These are phyloP conservation scores for Cetoscarus ocellatus DNA, from an alignment of 2,797 vertebrate species.

Conservation along the genomic window DNA sequence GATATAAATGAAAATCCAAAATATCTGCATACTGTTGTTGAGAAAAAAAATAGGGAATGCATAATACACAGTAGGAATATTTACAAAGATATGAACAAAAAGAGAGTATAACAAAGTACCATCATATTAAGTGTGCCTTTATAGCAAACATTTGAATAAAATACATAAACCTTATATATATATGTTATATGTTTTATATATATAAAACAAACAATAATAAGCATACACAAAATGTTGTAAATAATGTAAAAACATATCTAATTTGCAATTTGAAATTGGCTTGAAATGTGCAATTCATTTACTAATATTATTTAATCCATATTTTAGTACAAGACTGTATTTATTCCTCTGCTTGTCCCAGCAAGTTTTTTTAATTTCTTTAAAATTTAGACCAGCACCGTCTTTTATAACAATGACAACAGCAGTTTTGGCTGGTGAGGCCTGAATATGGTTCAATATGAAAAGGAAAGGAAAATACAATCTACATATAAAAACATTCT, in stretches of 20 bases:
- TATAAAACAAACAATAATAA: slow-evolving; percentile 34
- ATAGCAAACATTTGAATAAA: slow-evolving; percentile 26
- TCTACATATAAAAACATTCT: neutral
- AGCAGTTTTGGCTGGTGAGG: slow-evolving; percentile 4
- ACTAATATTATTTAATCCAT: neutral
- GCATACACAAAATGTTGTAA: slow-evolving; percentile 30
- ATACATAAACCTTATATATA: slow-evolving; percentile 21
- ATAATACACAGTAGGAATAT: slow-evolving; percentile 51
- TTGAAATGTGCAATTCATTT: slow-evolving; percentile 69
- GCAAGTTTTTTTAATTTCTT: neutral
- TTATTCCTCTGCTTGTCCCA: neutral
- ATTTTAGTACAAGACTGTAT: slow-evolving; percentile 11
- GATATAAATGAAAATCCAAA: slow-evolving; percentile 43
- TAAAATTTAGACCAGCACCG: slow-evolving; percentile 23
- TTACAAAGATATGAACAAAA: slow-evolving; percentile 61
- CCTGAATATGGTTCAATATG: slow-evolving; percentile 6
- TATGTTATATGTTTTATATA: neutral
- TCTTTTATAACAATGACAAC: slow-evolving; percentile 16
- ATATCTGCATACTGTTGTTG: slow-evolving; percentile 27
- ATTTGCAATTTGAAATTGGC: slow-evolving; percentile 30
- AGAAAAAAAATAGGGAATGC: slow-evolving; percentile 56
- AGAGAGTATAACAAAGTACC: slow-evolving; percentile 34
- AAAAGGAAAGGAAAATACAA: neutral
- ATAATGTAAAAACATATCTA: slow-evolving; percentile 42
- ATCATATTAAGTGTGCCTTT: slow-evolving; percentile 17